Base-by-base conservation (phyloP, 2,888 invertebrate genomes). In the Eupithecia abbreviata region DNA sequence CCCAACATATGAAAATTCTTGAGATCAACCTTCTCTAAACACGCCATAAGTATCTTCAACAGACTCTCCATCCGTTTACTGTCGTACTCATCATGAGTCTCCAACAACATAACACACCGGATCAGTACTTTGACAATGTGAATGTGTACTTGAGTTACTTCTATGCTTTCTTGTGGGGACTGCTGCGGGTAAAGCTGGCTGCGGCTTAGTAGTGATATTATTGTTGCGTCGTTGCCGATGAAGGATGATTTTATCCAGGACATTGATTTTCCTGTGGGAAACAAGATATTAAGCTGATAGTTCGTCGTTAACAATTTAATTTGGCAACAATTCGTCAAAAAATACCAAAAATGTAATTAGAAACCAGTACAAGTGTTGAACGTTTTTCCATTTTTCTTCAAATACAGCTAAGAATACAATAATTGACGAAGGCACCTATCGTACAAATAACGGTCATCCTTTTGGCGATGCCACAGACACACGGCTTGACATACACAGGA, bases 1-100 rank as follows among this genome's bases (percentile, higher is more conserved):
- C 95, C 95, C 43, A 95, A 83, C 88, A 91, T 91, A 84, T 94
- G 94, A 88, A 95, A 95, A 84, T 95, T 93, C 80, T 90, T 93
- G 83, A 95, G 85, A 77, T 95, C 93, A 2, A 93, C 84, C 81
- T 86, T 91, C 18, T 92, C 90, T 83, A 95, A 87, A 75, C 94
- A 95, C 0, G 90, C 84, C 12, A 93, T 82, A 72, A 95, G 78
- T 80, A 94, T 94, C 81, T 94, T 95, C 45, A 94, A 58, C 4
- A 95, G 83, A 62, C 92, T 93, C 79, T 94, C 93, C 85, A 93
- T 84, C 74, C 86, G 89, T 55, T 83, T 81, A 68, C 82, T 85
- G 67, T 90, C 89, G 67, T 88, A 92, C 51, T 91, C 89, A 5
- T 87, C 85, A 42, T 87, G 81, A 0, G 82, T 73, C 72, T 92